Percentiles rank a stretch among this genome's conserved stretches.
Evolutionary conservation across 2,888 invertebrate species (phyloP).

Genomic region (Molorchus minor): DNA sequence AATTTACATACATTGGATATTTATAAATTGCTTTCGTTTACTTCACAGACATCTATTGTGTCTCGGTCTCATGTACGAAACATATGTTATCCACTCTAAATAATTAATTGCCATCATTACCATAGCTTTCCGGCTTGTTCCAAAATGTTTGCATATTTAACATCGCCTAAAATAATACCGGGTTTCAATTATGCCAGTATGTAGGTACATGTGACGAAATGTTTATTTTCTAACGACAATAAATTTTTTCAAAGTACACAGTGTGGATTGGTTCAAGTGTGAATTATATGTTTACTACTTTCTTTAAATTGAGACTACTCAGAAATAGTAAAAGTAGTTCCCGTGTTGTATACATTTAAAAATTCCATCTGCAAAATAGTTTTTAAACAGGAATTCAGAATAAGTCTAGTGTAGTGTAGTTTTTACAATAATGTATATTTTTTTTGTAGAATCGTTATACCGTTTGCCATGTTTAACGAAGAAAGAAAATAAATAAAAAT

Average conservation of each 20-base stretch:
- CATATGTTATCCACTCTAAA: constrained; percentile 6
- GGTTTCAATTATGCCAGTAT: not conserved
- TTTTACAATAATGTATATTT: too few species aligned
- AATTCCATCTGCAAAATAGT: too few species aligned
- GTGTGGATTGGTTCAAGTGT: too few species aligned
- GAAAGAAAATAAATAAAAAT: too few species aligned
- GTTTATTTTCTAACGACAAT: constrained; percentile 12
- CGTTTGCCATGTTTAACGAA: too few species aligned
- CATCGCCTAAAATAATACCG: constrained; percentile 8
- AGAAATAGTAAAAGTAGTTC: too few species aligned
- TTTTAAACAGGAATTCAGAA: too few species aligned
- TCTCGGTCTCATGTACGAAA: not conserved
- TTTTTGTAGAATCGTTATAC: too few species aligned
- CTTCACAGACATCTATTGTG: constrained; percentile 9
- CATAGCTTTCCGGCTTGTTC: constrained; percentile 11
- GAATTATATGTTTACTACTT: too few species aligned
- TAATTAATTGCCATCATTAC: constrained; percentile 6
- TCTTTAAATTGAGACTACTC: too few species aligned
- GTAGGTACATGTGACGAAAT: constrained; percentile 12
- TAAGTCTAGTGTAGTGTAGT: too few species aligned
- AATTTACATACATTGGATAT: not conserved
- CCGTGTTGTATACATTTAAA: too few species aligned
- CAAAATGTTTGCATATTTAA: constrained; percentile 13
- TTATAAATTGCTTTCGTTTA: constrained; percentile 7
- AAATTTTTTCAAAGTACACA: constrained; percentile 2